Evolutionary conservation across 2,888 invertebrate species (phyloP).

Genomic region (Achlya flavicornis): DNA sequence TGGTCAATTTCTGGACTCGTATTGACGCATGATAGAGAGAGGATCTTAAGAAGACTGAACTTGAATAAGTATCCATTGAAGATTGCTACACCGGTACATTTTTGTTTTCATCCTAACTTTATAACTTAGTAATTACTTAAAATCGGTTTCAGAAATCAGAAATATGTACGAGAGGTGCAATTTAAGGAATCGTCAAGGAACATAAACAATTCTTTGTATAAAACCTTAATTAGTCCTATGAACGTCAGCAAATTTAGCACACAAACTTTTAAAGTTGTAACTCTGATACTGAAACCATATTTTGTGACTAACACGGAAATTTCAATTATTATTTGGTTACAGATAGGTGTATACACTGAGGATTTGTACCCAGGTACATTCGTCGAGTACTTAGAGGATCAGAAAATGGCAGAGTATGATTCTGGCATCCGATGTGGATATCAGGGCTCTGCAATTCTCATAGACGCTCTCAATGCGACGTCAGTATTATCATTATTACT

Average conservation of each 20-base stretch:
- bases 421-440: slow-evolving; percentile 59
- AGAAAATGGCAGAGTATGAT: slow-evolving; percentile 54
- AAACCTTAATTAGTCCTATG: no score
- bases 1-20: slow-evolving; percentile 52
- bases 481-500: slow-evolving; percentile 33
- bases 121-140: no score
- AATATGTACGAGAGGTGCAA: no score
- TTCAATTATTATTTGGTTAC: slow-evolving; percentile 14
- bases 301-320: background rate
- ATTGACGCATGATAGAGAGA: slow-evolving; percentile 46
- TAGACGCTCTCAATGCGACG: slow-evolving; percentile 63
- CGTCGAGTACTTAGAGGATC: slow-evolving; percentile 56
- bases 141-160: no score
- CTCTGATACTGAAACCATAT: no score
- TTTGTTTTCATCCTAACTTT: background rate
- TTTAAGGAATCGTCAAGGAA: no score
- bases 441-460: slow-evolving; percentile 50
- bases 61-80: slow-evolving; percentile 55
- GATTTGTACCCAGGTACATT: slow-evolving; percentile 59
- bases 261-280: no score
- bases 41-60: slow-evolving; percentile 51
- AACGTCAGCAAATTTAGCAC: no score
- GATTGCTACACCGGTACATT: slow-evolving; percentile 64
- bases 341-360: slow-evolving; percentile 60
- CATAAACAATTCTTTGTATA: no score